Conservation (phyloP, 2,797 vertebrate genomes). For the Rhodeus uyekii region DNA sequence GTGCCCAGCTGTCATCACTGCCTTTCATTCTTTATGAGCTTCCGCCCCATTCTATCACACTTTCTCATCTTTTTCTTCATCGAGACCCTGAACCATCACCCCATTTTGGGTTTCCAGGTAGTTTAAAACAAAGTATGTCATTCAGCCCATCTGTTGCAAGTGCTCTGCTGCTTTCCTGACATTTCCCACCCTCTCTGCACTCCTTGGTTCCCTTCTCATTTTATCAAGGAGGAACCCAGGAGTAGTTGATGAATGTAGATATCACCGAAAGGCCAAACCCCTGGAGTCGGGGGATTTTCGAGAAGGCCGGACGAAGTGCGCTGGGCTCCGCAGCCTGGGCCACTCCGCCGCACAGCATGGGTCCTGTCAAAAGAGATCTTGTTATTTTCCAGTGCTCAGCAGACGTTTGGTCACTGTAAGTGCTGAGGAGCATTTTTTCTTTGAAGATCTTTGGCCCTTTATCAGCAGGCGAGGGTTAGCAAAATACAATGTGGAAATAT, state of each 20-base stretch:
- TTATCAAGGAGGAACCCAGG: slow-evolving; percentile 29
- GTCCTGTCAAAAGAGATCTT: slow-evolving; percentile 71
- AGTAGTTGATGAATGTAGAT: slow-evolving; percentile 39
- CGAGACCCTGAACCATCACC: not conserved
- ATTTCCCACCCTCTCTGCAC: slow-evolving; percentile 5
- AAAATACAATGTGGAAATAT: slow-evolving; percentile 77
- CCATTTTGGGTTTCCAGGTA: not conserved
- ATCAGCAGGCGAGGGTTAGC: slow-evolving; percentile 69
- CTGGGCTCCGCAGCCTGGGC: slow-evolving; percentile 51
- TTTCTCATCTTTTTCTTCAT: slow-evolving; percentile 32
- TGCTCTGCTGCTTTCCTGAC: slow-evolving; percentile 24
- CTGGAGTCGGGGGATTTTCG: slow-evolving; percentile 50
- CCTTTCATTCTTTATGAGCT: slow-evolving; percentile 19
- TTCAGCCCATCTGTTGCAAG: slow-evolving; percentile 23
- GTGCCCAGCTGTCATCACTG: slow-evolving; percentile 33
- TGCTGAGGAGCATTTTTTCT: slow-evolving; percentile 54
- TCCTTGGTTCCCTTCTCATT: slow-evolving; percentile 29
- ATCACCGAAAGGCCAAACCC: slow-evolving; percentile 35
- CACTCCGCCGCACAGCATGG: slow-evolving; percentile 50
- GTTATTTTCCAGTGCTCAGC: slow-evolving; percentile 65
- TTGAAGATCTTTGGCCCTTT: slow-evolving; percentile 65
- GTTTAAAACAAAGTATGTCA: slow-evolving; percentile 1
- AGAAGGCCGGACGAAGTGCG: slow-evolving; percentile 22
- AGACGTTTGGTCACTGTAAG: slow-evolving; percentile 69
- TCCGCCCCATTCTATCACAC: slow-evolving; percentile 12